These are phyloP conservation scores for Sinosuthora webbiana DNA, from an alignment of 2,113 vertebrate species.

Conservation along the genomic window DNA sequence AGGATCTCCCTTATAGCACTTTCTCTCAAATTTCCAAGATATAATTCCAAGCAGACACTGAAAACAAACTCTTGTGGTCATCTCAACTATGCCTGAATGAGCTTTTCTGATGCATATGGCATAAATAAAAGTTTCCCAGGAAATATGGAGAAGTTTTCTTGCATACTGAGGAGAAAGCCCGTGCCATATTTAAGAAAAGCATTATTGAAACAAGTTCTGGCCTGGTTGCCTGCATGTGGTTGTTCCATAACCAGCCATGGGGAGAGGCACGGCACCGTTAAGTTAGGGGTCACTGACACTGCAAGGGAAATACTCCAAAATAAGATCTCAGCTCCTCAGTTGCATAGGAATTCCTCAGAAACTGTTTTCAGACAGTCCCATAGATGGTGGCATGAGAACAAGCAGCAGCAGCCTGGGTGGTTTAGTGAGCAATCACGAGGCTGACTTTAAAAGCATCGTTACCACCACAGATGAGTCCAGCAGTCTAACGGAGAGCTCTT, in stretches of 20 bases:
- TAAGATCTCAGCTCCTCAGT: background rate
- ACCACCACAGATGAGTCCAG: background rate
- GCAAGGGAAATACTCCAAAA: background rate
- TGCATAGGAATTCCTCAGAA: background rate
- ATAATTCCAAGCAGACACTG: constrained; percentile 28
- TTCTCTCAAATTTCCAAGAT: constrained; percentile 15
- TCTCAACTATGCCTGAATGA: constrained; percentile 5
- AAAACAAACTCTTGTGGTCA: constrained; percentile 45
- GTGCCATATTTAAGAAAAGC: background rate
- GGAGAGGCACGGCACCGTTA: background rate
- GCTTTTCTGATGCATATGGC: background rate
- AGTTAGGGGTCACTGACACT: background rate
- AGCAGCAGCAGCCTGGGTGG: background rate
- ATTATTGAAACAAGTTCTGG: background rate
- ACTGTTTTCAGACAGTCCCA: background rate
- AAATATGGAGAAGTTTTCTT: background rate
- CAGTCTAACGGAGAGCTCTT: background rate
- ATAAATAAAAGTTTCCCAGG: constrained; percentile 21
- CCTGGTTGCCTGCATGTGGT: background rate
- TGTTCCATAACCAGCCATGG: background rate
- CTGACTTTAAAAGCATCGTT: background rate
- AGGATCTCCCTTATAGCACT: background rate
- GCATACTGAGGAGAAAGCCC: background rate
- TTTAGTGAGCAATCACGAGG: background rate
- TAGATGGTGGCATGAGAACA: background rate